These are phyloP conservation scores for Falco berigora DNA, from an alignment of 2,797 vertebrate species.

Conservation along the genomic window DNA sequence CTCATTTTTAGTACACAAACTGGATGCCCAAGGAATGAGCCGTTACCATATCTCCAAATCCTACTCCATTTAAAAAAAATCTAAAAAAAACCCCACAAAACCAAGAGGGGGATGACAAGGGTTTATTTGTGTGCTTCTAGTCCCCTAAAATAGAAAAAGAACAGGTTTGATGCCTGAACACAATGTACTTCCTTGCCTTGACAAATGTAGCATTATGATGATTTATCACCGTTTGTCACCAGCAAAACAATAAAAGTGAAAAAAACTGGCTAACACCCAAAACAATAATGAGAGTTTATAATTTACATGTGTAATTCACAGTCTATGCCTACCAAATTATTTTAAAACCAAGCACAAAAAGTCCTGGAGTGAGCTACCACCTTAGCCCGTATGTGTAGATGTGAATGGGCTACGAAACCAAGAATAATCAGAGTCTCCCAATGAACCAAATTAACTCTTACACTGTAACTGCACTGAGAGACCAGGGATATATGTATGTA, in stretches of 20 bases:
- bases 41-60: not conserved
- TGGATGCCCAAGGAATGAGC: not conserved
- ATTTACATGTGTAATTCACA: not conserved
- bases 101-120: not conserved
- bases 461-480: rapidly evolving
- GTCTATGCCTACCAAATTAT: not conserved
- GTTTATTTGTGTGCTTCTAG: not conserved
- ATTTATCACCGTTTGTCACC: not conserved
- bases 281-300: not conserved
- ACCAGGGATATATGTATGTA: rapidly evolving
- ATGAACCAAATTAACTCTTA: not conserved
- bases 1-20: not conserved
- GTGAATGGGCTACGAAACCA: rapidly evolving
- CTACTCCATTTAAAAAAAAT: not conserved
- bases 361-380: not conserved
- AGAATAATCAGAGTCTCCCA: rapidly evolving
- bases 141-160: conserved; percentile 11
- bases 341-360: not conserved
- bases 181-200: not conserved
- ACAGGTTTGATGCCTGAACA: conserved; percentile 12
- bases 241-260: not conserved
- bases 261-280: not conserved
- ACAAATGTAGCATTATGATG: not conserved
- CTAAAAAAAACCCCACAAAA: not conserved
- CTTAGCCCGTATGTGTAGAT: rapidly evolving